Conservation (phyloP, 2,113 vertebrate genomes). For the Eptesicus fuscus region DNA sequence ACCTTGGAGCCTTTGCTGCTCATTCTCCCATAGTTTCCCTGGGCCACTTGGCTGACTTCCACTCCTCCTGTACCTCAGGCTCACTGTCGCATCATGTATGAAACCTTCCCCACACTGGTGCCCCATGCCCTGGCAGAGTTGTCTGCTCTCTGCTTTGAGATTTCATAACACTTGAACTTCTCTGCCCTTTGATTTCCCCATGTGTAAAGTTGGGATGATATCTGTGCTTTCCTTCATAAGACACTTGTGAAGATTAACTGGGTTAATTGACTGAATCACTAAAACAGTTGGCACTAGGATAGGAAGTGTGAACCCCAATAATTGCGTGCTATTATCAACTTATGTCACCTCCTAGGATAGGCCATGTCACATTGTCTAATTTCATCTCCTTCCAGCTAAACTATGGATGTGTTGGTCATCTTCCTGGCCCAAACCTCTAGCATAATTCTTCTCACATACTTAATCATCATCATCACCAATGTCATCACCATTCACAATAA, state of each 20-base stretch:
- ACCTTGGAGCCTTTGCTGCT: not conserved
- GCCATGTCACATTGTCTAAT: not conserved
- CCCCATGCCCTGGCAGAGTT: too few species aligned
- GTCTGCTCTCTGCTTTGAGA: not conserved
- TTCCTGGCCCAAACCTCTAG: not conserved
- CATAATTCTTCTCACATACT: not conserved
- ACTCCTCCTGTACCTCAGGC: not conserved
- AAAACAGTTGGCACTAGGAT: not conserved
- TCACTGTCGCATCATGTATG: not conserved
- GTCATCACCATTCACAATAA: not conserved
- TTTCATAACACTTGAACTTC: not conserved
- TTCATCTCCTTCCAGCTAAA: not conserved
- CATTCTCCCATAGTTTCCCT: accelerated
- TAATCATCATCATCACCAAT: not conserved
- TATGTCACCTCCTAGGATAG: not conserved
- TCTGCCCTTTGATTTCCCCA: not conserved
- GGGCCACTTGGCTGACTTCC: not conserved
- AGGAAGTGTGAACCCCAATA: not conserved
- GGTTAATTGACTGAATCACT: not conserved
- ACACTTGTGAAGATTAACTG: not conserved
- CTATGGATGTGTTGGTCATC: not conserved
- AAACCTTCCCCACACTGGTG: not conserved
- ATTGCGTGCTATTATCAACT: not conserved
- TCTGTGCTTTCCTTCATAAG: not conserved
- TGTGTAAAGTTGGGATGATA: not conserved